Conservation (phyloP, 2,797 vertebrate species). For the Onychomys leucogaster region DNA sequence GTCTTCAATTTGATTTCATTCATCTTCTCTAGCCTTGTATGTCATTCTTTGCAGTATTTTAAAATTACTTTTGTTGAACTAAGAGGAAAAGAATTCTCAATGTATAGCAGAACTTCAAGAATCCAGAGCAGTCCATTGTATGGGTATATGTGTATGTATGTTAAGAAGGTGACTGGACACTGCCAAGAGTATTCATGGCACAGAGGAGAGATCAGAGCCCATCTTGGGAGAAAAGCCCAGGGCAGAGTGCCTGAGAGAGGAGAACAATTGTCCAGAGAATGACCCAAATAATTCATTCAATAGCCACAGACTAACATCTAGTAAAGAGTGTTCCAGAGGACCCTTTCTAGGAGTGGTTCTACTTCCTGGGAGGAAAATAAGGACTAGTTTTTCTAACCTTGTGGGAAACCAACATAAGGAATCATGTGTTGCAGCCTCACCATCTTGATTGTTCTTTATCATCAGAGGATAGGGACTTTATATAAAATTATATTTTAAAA, state of each 20-base stretch:
- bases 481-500: background rate
- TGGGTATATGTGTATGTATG: background rate
- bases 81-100: background rate
- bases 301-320: background rate
- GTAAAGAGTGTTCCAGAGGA: background rate
- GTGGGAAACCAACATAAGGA: background rate
- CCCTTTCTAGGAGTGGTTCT: background rate
- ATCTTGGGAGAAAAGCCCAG: background rate
- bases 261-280: background rate
- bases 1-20: too few species aligned
- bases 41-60: background rate
- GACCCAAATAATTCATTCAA: background rate
- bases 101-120: background rate
- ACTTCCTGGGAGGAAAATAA: background rate
- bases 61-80: background rate
- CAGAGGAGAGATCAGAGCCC: background rate
- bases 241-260: background rate
- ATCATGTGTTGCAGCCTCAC: background rate
- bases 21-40: too few species aligned
- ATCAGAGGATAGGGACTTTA: background rate
- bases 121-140: background rate
- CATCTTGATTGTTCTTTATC: background rate
- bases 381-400: background rate
- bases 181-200: background rate
- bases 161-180: background rate